Evolutionary conservation across 1,140 invertebrate genomes (phyloP).

Genomic region (Chymomyza costata): DNA sequence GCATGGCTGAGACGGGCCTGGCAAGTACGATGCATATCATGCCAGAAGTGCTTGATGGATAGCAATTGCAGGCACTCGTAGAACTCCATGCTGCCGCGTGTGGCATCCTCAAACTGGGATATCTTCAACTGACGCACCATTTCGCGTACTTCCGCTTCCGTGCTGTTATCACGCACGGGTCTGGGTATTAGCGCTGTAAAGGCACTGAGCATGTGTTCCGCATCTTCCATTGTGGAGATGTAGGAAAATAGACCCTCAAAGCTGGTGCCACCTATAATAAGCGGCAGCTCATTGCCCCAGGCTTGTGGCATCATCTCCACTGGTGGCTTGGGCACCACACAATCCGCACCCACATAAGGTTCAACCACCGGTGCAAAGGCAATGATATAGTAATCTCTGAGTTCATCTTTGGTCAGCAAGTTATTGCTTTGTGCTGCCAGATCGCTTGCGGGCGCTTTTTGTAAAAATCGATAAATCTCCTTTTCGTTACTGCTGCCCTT

Average conservation of each 20-base stretch:
- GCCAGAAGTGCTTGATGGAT: conserved; percentile 65
- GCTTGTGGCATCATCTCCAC: conserved; percentile 52
- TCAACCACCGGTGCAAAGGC: conserved; percentile 74
- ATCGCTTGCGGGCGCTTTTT: conserved; percentile 23
- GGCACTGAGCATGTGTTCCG: conserved; percentile 39
- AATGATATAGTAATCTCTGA: conserved; percentile 37
- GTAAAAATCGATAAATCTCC: conserved; percentile 70
- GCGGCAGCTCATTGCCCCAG: conserved; percentile 72
- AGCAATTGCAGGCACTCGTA: conserved; percentile 49
- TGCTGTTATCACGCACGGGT: conserved; percentile 20
- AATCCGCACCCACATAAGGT: conserved; percentile 50
- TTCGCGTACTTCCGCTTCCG: conserved; percentile 28
- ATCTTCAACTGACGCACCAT: conserved; percentile 37
- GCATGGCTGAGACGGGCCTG: conserved; percentile 45
- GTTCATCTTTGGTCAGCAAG: conserved; percentile 31
- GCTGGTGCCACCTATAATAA: conserved; percentile 71
- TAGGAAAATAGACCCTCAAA: conserved; percentile 72
- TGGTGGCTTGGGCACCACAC: conserved; percentile 53
- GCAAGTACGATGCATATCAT: conserved; percentile 61
- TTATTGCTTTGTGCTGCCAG: conserved; percentile 9
- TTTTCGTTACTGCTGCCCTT: conserved; percentile 66
- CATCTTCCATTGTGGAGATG: conserved; percentile 29
- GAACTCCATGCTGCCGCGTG: conserved; percentile 36
- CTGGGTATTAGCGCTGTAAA: conserved; percentile 41
- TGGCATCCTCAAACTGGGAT: conserved; percentile 39